Base-by-base conservation (phyloP, 2,888 invertebrate species). In the Drosophila cracens region DNA sequence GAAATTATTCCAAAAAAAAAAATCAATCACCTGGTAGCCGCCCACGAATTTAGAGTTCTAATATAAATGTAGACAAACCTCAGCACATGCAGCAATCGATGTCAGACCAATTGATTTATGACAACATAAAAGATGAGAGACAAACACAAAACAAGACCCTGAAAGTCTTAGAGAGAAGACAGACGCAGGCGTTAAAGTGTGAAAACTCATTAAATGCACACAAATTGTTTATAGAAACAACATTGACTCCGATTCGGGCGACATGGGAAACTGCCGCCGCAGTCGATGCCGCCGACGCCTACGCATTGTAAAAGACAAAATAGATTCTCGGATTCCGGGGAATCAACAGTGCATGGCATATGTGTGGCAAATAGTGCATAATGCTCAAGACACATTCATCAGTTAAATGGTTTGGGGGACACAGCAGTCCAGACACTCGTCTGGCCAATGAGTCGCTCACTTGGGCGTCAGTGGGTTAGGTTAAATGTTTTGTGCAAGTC, bases 151-250 rank as follows among this genome's bases (percentile, higher is more conserved):
- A 27, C 13, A 70, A 57, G 57, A 71, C 58, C 62, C 62, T 18
- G 18, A 27, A 10, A 49, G 27, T 1, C 27, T 40, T 53, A 52
- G 18, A 51, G n/a, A 16, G 59, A 34, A 59, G 58, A 65, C 52
- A 60, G 49, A 68, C 70, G 71, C 52, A 29, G 63, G 83, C 83
- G 87, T 72, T 84, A 82, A 83, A 76, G 87, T 83, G 83, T 87
- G 87, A 87, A 83, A 83, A 87, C 82, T 83, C 84, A 83, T 83
- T 83, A 87, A 84, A 87, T 51, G 79, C 78, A 70, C 82, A 80
- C 83, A 83, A 83, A 80, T 83, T 83, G 87, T 84, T 84, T 84
- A 87, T 80, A 68, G 74, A 58, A 52, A 54, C 51, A 70, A 62
- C 61, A 71, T 74, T 75, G 64, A 53, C 40, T 25, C 13, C 29